Percentiles rank a stretch among this genome's conserved stretches.
These are phyloP conservation scores for Imbricaverruca yamaguchii DNA, from an alignment of 2,888 invertebrate species.

Conservation along the genomic window DNA sequence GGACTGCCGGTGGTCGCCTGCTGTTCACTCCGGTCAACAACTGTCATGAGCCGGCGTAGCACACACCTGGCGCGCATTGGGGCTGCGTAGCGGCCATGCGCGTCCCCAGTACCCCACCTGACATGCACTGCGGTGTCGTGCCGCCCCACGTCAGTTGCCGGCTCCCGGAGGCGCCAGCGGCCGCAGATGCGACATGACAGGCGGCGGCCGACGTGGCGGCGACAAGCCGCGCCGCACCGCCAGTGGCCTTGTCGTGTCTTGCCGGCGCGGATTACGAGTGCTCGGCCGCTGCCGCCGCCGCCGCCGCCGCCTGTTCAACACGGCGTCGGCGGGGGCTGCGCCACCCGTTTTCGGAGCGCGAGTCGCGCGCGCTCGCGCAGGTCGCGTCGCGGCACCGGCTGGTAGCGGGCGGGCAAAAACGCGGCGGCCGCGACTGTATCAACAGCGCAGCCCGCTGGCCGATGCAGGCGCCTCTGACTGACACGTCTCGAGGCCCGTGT, in stretches of 20 bases:
- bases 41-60: too few relatives aligned
- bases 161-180: neutral
- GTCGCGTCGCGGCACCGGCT: neutral
- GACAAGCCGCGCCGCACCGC: neutral
- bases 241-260: too few relatives aligned
- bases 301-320: neutral
- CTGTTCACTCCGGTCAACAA: too few relatives aligned
- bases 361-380: neutral
- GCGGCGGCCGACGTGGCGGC: neutral
- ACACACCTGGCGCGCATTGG: neutral
- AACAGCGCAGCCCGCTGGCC: neutral
- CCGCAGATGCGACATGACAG: constrained; percentile 5
- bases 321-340: neutral
- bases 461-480: neutral
- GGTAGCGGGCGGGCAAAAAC: constrained; percentile 2
- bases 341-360: neutral
- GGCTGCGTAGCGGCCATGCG: neutral
- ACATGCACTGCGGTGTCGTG: too few relatives aligned
- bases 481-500: constrained; percentile 9
- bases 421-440: neutral
- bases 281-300: neutral
- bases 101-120: too few relatives aligned
- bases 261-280: too few relatives aligned
- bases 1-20: too few relatives aligned
- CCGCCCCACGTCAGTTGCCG: neutral